Evolutionary conservation across 1,140 invertebrate genomes (phyloP), one percentile per base, ranked within the genome.

Genomic region (Solenopsis fugax): DNA sequence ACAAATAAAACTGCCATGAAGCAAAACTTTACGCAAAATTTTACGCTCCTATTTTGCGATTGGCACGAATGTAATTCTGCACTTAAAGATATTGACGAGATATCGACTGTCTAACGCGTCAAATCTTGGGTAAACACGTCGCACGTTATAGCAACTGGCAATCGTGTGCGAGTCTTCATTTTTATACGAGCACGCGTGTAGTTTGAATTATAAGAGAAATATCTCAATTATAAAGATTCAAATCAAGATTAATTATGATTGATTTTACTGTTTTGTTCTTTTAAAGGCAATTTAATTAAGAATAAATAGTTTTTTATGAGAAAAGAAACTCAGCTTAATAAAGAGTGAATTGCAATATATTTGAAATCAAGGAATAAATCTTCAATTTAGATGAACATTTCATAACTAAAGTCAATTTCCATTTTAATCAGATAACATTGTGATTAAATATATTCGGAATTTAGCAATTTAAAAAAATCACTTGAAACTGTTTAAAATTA

Each of bases 1-100:
- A 94, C 90, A 89, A 93, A 94, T 93, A 91, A 92, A 93, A 92
- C 88, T 85, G 52, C 78, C 76, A 73, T 75, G 62, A 84, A 88
- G 88, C 84, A 90, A 85, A 89, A 92, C 75, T 41, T 9, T 41
- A 41, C 41, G 88, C 84, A 90, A 85, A 89, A 92, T 72, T 41
- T 9, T 41, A 41, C 41, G 37, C 41, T 62, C 54, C 24, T 29
- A 62, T 52, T 52, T 81, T 71, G 29, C 48, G 18, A 67, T 24
- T 13, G 48, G 10, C 45, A 37, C 37, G n/a, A 85, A 52, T 60
- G 45, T 24, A 29, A 52, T 85, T 62, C 12, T 85, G 71, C 71
- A 76, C 60, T 64, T 76, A 85, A 85, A 64, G 45, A 76, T 64
- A 64, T 76, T 45, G 29, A 60, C 48, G 41, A n/a, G 34, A 72